Evolutionary conservation across 2,797 vertebrate genomes (phyloP), one percentile per base, ranked within the genome.

Genomic region (Syngnathus acus): DNA sequence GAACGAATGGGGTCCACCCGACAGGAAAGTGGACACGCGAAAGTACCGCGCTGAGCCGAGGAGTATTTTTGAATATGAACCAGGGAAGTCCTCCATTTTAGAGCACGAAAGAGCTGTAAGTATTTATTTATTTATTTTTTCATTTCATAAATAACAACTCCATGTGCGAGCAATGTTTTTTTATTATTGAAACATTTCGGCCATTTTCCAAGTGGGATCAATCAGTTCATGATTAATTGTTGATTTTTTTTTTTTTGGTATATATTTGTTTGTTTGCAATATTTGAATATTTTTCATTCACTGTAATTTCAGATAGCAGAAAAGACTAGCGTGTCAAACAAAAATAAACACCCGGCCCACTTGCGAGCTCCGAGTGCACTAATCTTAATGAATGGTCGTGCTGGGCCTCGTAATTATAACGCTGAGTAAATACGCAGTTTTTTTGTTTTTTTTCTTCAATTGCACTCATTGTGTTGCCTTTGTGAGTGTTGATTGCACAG

Each of bases 1-100:
- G 87, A 98, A 98, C 45, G 93, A 96, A 77, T 99, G 96, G 96
- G 95, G 95, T 68, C 97, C 97, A 65, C 94, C 95, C 1, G 95
- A 99, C 85, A 93, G 95, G 75, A 99, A 98, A 86, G 96, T 99
- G 48, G 97, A 99, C 75, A 99, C 97, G 1, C 88, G 97, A 54
- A 97, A 92, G 87, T 99, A 99, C 78, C 93, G 97, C 0, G 98
- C 97, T 0, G 97, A 99, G 78, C 97, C 97, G 9, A 93, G 95
- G 83, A 99, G 97, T 82, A 99, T 99, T 86, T 99, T 99, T 89
- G 97, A 99, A 65, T 99, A 99, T 1, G 97, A 99, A 82, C 97
- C 97, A 0, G 97, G 97, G 59, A 99, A 97, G 82, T 99, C 97
- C 3, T 99, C 97, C 0, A 95, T 99, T 82, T 90, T 99, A 73